Evolutionary conservation across 2,888 invertebrate genomes (phyloP).

Genomic region (Lasioglossum marginatum): DNA sequence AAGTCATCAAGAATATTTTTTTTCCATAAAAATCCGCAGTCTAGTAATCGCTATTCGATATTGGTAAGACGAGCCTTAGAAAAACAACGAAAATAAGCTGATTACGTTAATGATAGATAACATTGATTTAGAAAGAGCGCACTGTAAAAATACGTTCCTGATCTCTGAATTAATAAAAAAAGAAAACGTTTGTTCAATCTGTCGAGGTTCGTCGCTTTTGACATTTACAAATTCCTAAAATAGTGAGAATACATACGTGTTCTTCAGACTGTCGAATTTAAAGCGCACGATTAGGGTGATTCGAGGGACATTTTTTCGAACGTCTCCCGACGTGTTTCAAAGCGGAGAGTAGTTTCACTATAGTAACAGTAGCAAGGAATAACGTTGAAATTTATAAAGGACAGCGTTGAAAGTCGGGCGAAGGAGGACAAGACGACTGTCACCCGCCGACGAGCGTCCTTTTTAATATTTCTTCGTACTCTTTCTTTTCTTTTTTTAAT

Average conservation of each 20-base stretch:
- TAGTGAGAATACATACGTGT: background rate
- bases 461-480: conserved; percentile 25
- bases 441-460: conserved; percentile 35
- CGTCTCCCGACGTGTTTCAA: background rate
- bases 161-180: background rate
- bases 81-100: too few species aligned
- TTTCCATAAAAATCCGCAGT: too few species aligned
- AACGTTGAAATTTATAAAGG: conserved; percentile 5
- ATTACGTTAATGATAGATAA: too few species aligned
- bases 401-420: background rate
- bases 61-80: too few species aligned
- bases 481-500: conserved; percentile 43
- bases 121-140: background rate
- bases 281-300: background rate
- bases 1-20: too few species aligned
- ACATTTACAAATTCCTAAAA: too few species aligned
- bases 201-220: background rate
- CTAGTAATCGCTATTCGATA: too few species aligned
- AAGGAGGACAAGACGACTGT: background rate
- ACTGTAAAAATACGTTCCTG: background rate
- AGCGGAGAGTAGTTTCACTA: background rate
- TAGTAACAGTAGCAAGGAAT: conserved; percentile 7
- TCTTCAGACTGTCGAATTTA: background rate
- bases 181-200: background rate
- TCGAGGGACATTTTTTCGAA: background rate